Evolutionary conservation across 2,113 vertebrate species (phyloP), one percentile per base, ranked within the genome.

Genomic region (Genyomyrus donnyi): DNA sequence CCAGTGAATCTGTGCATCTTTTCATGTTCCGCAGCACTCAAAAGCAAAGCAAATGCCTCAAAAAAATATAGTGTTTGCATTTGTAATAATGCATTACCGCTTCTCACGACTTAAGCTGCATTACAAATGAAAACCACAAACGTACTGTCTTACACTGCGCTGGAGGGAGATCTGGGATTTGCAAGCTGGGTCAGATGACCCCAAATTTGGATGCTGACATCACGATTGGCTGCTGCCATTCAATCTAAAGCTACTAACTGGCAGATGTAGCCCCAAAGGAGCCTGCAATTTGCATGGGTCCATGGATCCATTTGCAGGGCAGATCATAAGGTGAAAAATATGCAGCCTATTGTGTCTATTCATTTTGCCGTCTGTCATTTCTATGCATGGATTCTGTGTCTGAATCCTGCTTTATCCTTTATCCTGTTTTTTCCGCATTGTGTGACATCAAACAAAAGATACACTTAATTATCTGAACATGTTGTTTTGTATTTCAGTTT

Each of bases 201-300:
- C 88, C 13, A 83, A 90, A 91, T 91, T 92, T 91, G 84, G 89
- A 91, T 46, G 17, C 87, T 0, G 89, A 89, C 87, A 91, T 93
- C 94, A 91, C 93, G 91, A 93, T 11, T 89, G 93, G 92, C 92
- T 92, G 88, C 86, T 90, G 70, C 91, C 91, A 39, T 89, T 86
- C 50, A 11, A 3, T 70, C 77, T 58, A 89, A 89, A 91, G 88
- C 91, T 53, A n/a, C 77, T 85, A 39, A 56, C 90, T 50, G 88
- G 90, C 93, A 95, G 93, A 93, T 93, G 93, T 90, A 92, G 90
- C 89, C 94, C 92, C 91, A 35, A 86, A 91, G 92, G 91, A 93
- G 56, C n/a, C 8, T 1, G 21, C 35, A 8, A 86, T 86, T 83
- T 39, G 83, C 58, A 86, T 39, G 35, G 52, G 70, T 77, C 77